Conservation (phyloP, 1,140 invertebrate genomes). For the Probaryconus sp. region DNA sequence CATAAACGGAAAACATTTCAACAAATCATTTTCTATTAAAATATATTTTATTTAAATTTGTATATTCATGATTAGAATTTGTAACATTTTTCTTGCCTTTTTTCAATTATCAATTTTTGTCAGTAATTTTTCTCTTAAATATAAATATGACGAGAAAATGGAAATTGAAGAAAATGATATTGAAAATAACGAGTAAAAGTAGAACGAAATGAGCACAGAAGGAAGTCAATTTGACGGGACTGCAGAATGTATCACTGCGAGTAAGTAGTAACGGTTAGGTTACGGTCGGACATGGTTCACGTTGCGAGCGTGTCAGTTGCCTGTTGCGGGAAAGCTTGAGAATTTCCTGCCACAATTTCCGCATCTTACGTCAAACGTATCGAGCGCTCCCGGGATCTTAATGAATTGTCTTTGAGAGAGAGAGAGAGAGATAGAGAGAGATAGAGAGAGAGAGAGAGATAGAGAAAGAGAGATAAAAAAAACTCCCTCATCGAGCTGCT, state of each 20-base stretch:
- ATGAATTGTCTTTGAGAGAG: conserved; percentile 51
- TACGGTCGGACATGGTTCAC: conserved; percentile 49
- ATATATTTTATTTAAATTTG: too few relatives aligned
- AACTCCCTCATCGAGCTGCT: background rate
- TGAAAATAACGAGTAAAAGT: conserved; percentile 45
- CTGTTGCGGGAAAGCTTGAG: conserved; percentile 60
- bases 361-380: conserved; percentile 61
- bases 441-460: too few relatives aligned
- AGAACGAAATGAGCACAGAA: conserved; percentile 47
- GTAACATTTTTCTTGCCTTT: too few relatives aligned
- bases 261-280: conserved; percentile 55
- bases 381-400: conserved; percentile 44
- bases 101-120: too few relatives aligned
- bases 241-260: conserved; percentile 36
- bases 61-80: too few relatives aligned
- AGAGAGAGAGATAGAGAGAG: background rate
- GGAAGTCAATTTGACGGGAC: conserved; percentile 45
- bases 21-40: too few relatives aligned
- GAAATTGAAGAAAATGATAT: too few relatives aligned
- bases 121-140: too few relatives aligned
- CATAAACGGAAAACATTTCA: too few relatives aligned
- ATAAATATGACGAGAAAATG: too few relatives aligned
- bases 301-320: conserved; percentile 59
- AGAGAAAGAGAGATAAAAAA: background rate
- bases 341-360: conserved; percentile 63